Evolutionary conservation across 2,797 vertebrate genomes (phyloP).

Genomic region (Notamacropus eugenii): DNA sequence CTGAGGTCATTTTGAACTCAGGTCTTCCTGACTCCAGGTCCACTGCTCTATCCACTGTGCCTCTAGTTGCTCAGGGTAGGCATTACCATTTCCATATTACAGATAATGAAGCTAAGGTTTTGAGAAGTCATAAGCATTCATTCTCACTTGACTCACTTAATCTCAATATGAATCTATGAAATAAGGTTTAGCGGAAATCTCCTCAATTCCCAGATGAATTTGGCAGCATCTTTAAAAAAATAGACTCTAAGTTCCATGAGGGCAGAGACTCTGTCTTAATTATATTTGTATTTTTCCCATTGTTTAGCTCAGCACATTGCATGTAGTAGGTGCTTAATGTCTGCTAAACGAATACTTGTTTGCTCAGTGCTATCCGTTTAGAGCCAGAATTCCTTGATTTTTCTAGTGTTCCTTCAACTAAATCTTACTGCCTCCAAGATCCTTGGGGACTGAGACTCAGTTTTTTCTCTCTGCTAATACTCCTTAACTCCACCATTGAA

Average conservation of each 20-base stretch:
- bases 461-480: not conserved
- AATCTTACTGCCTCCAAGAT: not conserved
- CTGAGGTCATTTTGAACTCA: not conserved
- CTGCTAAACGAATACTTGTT: not conserved
- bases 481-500: not conserved
- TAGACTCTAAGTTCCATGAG: not conserved
- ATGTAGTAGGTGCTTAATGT: not conserved
- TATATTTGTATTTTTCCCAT: not conserved
- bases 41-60: not conserved
- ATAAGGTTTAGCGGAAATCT: not conserved
- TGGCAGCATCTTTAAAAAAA: not conserved
- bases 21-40: not conserved
- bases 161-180: not conserved
- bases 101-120: not conserved
- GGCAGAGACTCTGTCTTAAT: not conserved
- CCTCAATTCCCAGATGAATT: not conserved
- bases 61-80: not conserved
- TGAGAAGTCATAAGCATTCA: not conserved
- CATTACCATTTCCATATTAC: not conserved
- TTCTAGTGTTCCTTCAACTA: not conserved
- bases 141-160: not conserved
- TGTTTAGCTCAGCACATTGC: not conserved
- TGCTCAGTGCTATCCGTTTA: not conserved
- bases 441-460: not conserved
- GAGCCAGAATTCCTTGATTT: not conserved